Evolutionary conservation across 2,888 invertebrate genomes (phyloP).

Genomic region (Scaptomyza tumidula): DNA sequence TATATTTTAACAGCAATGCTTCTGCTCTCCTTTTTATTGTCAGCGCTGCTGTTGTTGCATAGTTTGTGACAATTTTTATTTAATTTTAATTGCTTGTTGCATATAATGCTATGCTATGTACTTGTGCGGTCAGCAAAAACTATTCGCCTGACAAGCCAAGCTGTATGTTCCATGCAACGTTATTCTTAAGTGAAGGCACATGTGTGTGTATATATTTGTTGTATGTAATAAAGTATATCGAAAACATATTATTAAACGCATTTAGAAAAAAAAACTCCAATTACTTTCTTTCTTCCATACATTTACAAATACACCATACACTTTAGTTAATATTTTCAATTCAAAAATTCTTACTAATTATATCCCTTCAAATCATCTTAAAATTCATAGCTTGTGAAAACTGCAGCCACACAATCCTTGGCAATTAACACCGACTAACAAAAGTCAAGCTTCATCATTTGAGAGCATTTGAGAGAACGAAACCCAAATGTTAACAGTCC

Average conservation of each 20-base stretch:
- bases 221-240: background rate
- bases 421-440: conserved; percentile 43
- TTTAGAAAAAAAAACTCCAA: background rate
- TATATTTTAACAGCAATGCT: conserved; percentile 53
- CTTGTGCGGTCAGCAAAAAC: conserved; percentile 55
- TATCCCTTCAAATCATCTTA: background rate
- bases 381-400: background rate
- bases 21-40: conserved; percentile 31
- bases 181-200: background rate
- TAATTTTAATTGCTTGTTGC: conserved; percentile 76
- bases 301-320: too few relatives aligned
- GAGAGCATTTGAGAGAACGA: conserved; percentile 21
- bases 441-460: conserved; percentile 28
- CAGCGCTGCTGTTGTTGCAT: conserved; percentile 45
- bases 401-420: conserved; percentile 1
- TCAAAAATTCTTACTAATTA: background rate
- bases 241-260: background rate
- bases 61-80: conserved; percentile 74
- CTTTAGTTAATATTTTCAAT: background rate
- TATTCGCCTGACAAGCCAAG: conserved; percentile 28
- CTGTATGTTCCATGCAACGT: background rate
- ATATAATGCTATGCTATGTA: conserved; percentile 72
- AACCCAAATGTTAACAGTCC: conserved; percentile 23
- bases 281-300: background rate
- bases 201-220: background rate